phyloP scores from a whole-genome alignment of 2,888 invertebrate species.

The Pristionchus fissidentatus region DNA sequence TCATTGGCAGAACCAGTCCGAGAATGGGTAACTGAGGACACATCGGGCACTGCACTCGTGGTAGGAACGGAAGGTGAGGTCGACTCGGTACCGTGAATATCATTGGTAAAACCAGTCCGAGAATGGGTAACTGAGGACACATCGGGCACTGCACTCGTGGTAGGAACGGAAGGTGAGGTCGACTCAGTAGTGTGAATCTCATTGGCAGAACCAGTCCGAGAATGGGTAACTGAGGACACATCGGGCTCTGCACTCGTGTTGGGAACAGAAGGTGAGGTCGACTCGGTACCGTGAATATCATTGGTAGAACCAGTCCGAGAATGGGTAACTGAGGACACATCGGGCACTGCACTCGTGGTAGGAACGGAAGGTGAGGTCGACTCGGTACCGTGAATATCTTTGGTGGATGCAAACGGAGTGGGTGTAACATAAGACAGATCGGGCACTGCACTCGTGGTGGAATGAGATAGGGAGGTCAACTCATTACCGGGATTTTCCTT shows the following conservation, averaged over 20 bases:
- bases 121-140: not conserved
- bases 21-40: not conserved
- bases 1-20: not conserved
- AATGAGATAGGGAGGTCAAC: not conserved
- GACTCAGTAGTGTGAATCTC: not conserved
- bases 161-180: not conserved
- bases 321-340: too few species aligned
- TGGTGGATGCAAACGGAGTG: not conserved
- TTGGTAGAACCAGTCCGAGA: not conserved
- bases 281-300: not conserved
- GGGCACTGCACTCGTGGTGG: not conserved
- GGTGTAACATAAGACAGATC: not conserved
- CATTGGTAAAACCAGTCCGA: not conserved
- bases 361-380: too few species aligned
- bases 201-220: not conserved
- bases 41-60: not conserved
- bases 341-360: too few species aligned
- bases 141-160: not conserved
- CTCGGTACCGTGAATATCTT: not conserved
- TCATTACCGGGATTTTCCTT: not conserved
- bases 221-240: not conserved
- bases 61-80: not conserved
- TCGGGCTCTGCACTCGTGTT: not conserved
- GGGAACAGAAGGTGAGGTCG: not conserved
- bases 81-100: not conserved